Conservation (phyloP, 2,113 vertebrate species). For the Catharus bicknelli region DNA sequence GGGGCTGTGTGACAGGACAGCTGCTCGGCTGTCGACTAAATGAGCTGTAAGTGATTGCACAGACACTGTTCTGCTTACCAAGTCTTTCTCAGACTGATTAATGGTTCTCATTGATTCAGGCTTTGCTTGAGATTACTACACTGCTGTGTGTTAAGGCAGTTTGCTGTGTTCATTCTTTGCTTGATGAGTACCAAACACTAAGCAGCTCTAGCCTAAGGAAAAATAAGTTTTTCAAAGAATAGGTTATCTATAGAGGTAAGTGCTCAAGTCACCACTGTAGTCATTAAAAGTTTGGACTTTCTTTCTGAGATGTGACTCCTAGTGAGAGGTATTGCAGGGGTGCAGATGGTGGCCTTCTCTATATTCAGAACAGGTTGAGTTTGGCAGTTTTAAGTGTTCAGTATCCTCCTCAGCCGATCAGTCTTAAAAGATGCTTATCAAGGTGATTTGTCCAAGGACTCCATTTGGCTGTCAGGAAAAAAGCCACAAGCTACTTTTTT, state of each 20-base stretch:
- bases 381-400: not conserved
- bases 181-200: not conserved
- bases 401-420: not conserved
- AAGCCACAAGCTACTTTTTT: not conserved
- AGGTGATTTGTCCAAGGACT: not conserved
- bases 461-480: not conserved
- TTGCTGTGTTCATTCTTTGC: not conserved
- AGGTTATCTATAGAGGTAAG: not conserved
- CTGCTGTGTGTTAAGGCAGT: not conserved
- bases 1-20: conserved; percentile 1
- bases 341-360: conserved; percentile 15
- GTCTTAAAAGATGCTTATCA: not conserved
- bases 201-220: not conserved
- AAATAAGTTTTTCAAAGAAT: not conserved
- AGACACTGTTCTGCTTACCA: not conserved
- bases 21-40: conserved; percentile 35
- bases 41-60: conserved; percentile 41
- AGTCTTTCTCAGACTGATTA: conserved; percentile 29
- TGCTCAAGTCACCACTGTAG: not conserved
- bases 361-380: not conserved
- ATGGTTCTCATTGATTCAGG: not conserved
- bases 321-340: not conserved
- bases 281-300: not conserved
- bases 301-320: not conserved
- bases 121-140: not conserved